Conservation (phyloP, 1,140 invertebrate genomes). For the Stegodyphus mimosarum region DNA sequence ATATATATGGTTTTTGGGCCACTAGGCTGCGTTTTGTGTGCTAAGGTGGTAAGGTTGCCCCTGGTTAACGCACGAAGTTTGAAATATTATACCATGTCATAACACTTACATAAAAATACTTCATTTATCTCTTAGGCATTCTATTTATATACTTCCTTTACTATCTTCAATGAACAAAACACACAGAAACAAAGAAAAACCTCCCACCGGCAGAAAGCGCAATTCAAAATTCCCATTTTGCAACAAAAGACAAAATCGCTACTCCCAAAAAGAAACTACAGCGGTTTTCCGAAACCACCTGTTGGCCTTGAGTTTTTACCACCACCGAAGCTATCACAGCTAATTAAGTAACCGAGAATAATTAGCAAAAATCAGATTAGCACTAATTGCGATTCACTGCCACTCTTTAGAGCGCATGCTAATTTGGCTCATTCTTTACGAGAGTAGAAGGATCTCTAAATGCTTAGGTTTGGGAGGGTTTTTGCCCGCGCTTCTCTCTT, state of each 20-base stretch:
- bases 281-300: conserved; percentile 48
- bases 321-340: conserved; percentile 50
- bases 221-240: no score
- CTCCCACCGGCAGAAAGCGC: no score
- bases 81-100: no score
- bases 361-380: conserved; percentile 61
- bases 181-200: no score
- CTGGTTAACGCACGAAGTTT: no score
- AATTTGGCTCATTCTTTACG: conserved; percentile 55
- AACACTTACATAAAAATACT: no score
- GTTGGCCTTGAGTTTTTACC: conserved; percentile 57
- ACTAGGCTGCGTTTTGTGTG: no score
- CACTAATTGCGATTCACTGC: conserved; percentile 60
- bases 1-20: no score
- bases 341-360: conserved; percentile 61
- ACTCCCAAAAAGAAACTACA: background rate
- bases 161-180: no score
- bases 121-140: no score
- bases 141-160: no score
- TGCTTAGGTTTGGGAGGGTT: conserved; percentile 25
- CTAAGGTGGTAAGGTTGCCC: no score
- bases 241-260: background rate
- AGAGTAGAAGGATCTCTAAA: conserved; percentile 14
- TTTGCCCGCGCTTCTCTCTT: conserved; percentile 3
- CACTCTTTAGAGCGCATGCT: conserved; percentile 54